Evolutionary conservation across 1,140 invertebrate genomes (phyloP), one percentile per base, ranked within the genome.

Genomic region (Drosophila yakuba): DNA sequence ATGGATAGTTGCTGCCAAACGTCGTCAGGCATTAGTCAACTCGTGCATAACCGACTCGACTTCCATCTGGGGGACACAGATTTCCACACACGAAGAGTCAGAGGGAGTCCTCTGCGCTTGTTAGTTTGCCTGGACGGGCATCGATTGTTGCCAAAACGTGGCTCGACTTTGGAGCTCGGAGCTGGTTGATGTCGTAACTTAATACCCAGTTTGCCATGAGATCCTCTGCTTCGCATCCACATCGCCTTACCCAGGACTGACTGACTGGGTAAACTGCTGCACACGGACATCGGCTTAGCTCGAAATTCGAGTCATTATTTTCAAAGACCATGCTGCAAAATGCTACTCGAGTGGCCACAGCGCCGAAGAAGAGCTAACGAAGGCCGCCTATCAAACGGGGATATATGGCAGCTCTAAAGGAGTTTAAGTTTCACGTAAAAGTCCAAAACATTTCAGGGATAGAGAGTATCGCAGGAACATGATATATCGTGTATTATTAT

Each of bases 31-130:
- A 78, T 82, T 78, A 82, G 83, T 56, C 78, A 82, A 66, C 74
- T 85, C 83, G 83, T 82, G 83, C 83, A 88, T 88, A 88, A 75
- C 82, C 52, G 44, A 75, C 48, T 63, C 38, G 14, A 28, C 60
- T 52, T 68, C 64, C 60, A 66, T 38, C 48, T 54, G 38, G 57
- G 57, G 63, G 56, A 63, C 59, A 63, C 44, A 48, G 59, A 48
- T 32, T 66, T 47, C 32, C 52, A 60, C 48, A 50, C 32, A 23
- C 32, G 14, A 2, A 5, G 2, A 17, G 17, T 17, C 17, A 17
- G 17, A 17, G 20, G 20, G 20, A 41, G 38, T 12, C 25, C 45
- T 50, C 45, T 50, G 15, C 5, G 64, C 64, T 57, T 25, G 51
- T 48, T 47, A 32, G 66, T 68, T 69, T 48, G 12, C 36, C 36